These are phyloP conservation scores for Resseliella maxima DNA, from an alignment of 2,888 invertebrate species.

Conservation along the genomic window DNA sequence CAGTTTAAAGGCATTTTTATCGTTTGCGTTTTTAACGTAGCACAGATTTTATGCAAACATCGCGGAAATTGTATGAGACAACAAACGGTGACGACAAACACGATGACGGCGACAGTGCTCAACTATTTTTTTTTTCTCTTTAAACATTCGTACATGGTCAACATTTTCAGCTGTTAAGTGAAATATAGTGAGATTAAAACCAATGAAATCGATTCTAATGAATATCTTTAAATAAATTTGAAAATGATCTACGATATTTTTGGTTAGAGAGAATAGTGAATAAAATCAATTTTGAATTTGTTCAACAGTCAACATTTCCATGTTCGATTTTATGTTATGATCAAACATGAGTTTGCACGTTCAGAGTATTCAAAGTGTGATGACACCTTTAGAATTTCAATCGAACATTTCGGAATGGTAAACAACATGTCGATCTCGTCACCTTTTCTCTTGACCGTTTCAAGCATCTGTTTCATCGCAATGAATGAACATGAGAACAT, in stretches of 20 bases:
- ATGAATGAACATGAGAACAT: neutral
- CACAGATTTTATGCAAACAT: slow-evolving; percentile 44
- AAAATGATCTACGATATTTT: too few species aligned
- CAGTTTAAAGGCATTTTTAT: neutral
- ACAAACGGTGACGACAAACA: too few species aligned
- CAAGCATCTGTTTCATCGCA: neutral
- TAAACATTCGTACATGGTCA: too few species aligned
- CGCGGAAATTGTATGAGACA: neutral
- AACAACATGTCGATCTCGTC: slow-evolving; percentile 7
- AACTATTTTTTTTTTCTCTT: neutral
- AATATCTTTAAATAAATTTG: too few species aligned
- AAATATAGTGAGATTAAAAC: too few species aligned
- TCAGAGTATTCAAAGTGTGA: neutral
- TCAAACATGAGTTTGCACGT: neutral
- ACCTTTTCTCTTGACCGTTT: neutral
- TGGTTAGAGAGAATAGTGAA: too few species aligned
- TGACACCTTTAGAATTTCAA: slow-evolving; percentile 22
- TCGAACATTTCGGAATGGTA: neutral
- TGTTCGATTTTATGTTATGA: neutral
- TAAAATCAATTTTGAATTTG: too few species aligned
- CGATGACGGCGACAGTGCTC: too few species aligned
- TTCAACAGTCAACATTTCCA: neutral
- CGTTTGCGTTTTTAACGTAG: neutral
- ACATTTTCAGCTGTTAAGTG: too few species aligned
- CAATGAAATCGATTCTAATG: too few species aligned